Base-by-base conservation (phyloP, 2,113 vertebrate species). In the Alectura lathami region DNA sequence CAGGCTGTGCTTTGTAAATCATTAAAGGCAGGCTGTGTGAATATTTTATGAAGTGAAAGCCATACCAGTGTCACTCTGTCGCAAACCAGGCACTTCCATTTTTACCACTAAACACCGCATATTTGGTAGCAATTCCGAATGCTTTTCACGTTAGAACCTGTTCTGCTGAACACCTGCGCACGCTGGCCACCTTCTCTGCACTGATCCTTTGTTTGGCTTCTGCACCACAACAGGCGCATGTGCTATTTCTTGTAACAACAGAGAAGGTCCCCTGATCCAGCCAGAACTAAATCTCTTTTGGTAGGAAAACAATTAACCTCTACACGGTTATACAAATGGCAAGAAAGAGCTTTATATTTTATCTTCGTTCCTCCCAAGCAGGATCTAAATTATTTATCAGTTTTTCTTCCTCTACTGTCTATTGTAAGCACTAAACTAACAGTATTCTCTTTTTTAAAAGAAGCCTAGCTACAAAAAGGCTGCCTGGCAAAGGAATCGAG, bases 1-100 rank as follows among this genome's bases (percentile, higher is more conserved):
- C 84, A 89, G 79, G 75, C 78, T 88, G 36, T 62, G 54, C 84
- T 95, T 87, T 85, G 77, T 83, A 77, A 79, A 85, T 85, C 53
- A 70, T 76, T 92, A 84, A 92, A 77, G 64, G 42, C 88, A 86
- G 75, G 89, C 8, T 40, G 30, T 66, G 78, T 88, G 82, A 89
- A 62, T 80, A 73, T 92, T 94, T 86, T 53, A 83, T 89, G 51
- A 79, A 59, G 63, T 47, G 74, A 83, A 82, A 76, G 53, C 38
- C 23, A 48, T 81, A 78, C 75, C 51, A 70, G 47, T 8, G 2
- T 24, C 23, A 48, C 38, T 72, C 53, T n/a, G 68, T 60, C 18
- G 45, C 21, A 23, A 83, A 94, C 40, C 8, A 68, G 15, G 11
- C 42, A 81, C 78, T 75, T 80, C 50, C 32, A 40, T 57, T 85